Evolutionary conservation across 2,888 invertebrate species (phyloP).

Genomic region (Trimorus sp.): DNA sequence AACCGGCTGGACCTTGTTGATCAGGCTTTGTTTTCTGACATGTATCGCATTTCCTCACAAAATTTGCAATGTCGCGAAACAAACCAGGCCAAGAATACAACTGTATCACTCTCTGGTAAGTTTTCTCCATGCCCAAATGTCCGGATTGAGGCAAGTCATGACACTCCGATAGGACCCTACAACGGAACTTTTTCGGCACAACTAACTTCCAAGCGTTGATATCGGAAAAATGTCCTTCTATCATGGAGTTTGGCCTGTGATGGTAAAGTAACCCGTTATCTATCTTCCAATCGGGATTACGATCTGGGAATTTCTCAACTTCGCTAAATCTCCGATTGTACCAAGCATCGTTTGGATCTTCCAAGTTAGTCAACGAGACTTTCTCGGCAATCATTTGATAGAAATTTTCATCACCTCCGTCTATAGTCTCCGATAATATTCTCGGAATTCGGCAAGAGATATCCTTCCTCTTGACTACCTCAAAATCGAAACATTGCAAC

Average conservation of each 20-base stretch:
- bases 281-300: slow-evolving; percentile 33
- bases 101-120: not conserved
- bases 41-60: not conserved
- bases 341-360: slow-evolving; percentile 9
- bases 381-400: not conserved
- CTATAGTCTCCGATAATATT: not conserved
- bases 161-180: not conserved
- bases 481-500: slow-evolving; percentile 11
- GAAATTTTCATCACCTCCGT: not conserved
- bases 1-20: not conserved
- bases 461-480: not conserved
- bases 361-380: not conserved
- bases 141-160: slow-evolving; percentile 21
- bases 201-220: slow-evolving; percentile 31
- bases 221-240: slow-evolving; percentile 9
- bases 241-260: not conserved
- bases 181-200: not conserved
- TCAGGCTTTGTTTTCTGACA: not conserved
- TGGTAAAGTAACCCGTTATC: not conserved
- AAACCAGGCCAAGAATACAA: slow-evolving; percentile 12
- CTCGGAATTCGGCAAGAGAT: slow-evolving; percentile 9
- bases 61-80: not conserved
- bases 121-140: slow-evolving; percentile 34
- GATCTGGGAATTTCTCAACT: slow-evolving; percentile 17
- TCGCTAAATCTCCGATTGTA: slow-evolving; percentile 5